Percentiles rank a stretch among this genome's conserved stretches.
Conservation (phyloP, 1,140 invertebrate species). For the Lordiphosa collinella region DNA sequence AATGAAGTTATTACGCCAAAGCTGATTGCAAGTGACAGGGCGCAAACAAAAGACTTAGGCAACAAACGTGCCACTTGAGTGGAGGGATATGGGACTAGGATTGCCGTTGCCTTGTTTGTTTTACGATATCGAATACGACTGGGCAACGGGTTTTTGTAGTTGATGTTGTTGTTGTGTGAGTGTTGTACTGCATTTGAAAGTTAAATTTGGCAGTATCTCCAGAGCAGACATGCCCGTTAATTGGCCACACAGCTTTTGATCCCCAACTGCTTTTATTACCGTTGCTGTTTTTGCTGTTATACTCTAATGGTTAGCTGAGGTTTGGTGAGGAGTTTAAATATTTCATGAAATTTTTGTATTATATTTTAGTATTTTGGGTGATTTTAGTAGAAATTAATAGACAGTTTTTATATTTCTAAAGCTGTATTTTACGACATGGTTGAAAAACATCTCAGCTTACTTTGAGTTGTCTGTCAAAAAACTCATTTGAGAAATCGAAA, state of each 20-base stretch:
- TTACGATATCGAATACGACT: slow-evolving; percentile 4
- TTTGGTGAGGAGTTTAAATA: too few species aligned
- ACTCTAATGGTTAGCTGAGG: not conserved
- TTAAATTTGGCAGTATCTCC: slow-evolving; percentile 53
- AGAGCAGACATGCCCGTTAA: slow-evolving; percentile 56
- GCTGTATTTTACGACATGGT: too few species aligned
- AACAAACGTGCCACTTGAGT: slow-evolving; percentile 25
- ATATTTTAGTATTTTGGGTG: too few species aligned
- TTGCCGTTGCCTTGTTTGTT: too few species aligned
- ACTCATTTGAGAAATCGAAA: too few species aligned
- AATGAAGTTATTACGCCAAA: slow-evolving; percentile 66
- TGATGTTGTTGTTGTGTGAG: slow-evolving; percentile 11
- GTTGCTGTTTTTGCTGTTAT: slow-evolving; percentile 21
- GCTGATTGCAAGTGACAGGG: slow-evolving; percentile 49
- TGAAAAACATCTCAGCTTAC: too few species aligned
- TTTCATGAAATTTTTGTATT: too few species aligned
- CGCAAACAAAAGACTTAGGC: slow-evolving; percentile 56
- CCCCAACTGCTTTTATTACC: too few species aligned
- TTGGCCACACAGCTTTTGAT: slow-evolving; percentile 66
- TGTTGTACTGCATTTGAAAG: slow-evolving; percentile 58
- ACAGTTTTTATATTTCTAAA: too few species aligned
- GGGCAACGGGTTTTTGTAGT: slow-evolving; percentile 38
- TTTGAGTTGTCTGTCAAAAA: too few species aligned
- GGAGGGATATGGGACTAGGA: slow-evolving; percentile 30
- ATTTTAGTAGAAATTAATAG: too few species aligned